phyloP scores from a whole-genome alignment of 30 jellyfish, hydroid and myxozoan species.

The Phacellophora camtschatica region DNA sequence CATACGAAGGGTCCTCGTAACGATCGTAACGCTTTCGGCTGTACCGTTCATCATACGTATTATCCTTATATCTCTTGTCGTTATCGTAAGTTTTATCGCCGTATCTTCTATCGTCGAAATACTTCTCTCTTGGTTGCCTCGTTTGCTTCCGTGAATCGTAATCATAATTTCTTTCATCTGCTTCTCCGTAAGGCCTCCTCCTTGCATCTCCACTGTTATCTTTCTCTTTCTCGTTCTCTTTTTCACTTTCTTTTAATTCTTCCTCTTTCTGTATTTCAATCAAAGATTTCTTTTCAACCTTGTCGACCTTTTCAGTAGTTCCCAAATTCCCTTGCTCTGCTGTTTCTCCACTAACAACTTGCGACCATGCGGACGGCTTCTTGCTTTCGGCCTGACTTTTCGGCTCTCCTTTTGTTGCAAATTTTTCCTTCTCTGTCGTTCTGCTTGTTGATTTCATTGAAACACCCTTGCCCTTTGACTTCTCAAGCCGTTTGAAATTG shows the following conservation, averaged over 20 bases:
- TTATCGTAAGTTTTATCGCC: constrained; percentile 12
- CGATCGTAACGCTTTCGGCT: neutral
- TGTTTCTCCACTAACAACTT: constrained; percentile 78
- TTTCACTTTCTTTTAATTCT: constrained; percentile 42
- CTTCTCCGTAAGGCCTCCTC: neutral
- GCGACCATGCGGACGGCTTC: constrained; percentile 85
- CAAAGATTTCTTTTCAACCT: constrained; percentile 69
- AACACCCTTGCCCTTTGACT: constrained; percentile 23
- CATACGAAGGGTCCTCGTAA: neutral
- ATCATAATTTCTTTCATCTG: neutral
- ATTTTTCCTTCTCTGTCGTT: neutral
- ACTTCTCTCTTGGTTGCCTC: constrained; percentile 14
- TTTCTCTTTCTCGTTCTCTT: constrained; percentile 5
- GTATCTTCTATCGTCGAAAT: constrained; percentile 4
- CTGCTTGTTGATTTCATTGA: constrained; percentile 22
- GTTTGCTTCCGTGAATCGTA: constrained; percentile 6
- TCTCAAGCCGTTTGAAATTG: constrained; percentile 55
- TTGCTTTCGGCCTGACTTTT: constrained; percentile 24
- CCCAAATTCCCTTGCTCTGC: constrained; percentile 3
- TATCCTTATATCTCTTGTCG: neutral
- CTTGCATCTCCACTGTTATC: neutral
- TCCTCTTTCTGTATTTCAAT: constrained; percentile 72
- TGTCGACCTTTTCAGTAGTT: constrained; percentile 39
- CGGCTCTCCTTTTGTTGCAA: constrained; percentile 12
- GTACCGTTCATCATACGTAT: neutral